Conservation (phyloP, 2,888 invertebrate species). For the Conops quadrifasciatus region DNA sequence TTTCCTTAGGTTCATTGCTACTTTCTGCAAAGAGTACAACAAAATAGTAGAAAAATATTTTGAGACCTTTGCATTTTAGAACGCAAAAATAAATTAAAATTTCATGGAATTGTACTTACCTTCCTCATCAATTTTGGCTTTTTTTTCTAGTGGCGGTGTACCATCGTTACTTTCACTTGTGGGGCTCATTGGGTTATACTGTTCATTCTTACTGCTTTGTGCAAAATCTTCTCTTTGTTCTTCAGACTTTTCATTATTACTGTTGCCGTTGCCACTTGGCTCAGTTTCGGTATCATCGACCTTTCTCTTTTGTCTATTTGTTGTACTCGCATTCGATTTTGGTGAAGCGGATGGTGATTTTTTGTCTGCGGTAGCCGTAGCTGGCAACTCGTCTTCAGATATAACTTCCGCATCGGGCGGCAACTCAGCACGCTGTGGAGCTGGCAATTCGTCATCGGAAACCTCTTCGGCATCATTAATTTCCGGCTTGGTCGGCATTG, state of each 20-base stretch:
- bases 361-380: constrained; percentile 51
- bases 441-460: constrained; percentile 79
- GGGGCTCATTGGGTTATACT: constrained; percentile 82
- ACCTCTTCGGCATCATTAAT: constrained; percentile 86
- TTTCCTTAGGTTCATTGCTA: constrained; percentile 41
- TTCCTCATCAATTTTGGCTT: constrained; percentile 54
- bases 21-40: background rate
- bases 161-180: constrained; percentile 78
- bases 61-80: constrained; percentile 43
- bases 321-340: constrained; percentile 36
- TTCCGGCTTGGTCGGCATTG: constrained; percentile 76
- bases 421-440: constrained; percentile 75
- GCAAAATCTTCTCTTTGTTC: constrained; percentile 18
- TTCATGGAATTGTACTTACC: constrained; percentile 50
- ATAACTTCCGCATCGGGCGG: constrained; percentile 81
- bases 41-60: constrained; percentile 45
- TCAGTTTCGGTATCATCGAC: constrained; percentile 41
- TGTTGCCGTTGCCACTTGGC: constrained; percentile 17
- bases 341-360: constrained; percentile 40
- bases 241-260: background rate
- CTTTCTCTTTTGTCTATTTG: constrained; percentile 46
- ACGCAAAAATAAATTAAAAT: constrained; percentile 44
- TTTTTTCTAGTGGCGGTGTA: constrained; percentile 67
- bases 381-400: constrained; percentile 83
- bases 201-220: constrained; percentile 65